These are phyloP conservation scores for Ectobius pallidus DNA, from an alignment of 2,888 invertebrate species.

Conservation along the genomic window DNA sequence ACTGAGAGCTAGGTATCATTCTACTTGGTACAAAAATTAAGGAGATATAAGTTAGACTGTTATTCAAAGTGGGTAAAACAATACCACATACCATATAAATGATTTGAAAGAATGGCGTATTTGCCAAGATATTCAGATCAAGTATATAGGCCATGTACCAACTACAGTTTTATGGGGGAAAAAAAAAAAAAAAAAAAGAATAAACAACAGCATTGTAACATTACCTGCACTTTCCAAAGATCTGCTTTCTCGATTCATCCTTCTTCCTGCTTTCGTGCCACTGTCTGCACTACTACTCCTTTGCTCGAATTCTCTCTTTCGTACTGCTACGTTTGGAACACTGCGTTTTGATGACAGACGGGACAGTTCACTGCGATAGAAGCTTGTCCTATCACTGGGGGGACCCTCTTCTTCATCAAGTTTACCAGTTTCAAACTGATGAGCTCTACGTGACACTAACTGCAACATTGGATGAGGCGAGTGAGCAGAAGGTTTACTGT, in stretches of 20 bases:
- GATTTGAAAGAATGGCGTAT: too few relatives aligned
- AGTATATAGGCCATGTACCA: too few relatives aligned
- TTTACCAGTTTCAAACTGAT: conserved; percentile 73
- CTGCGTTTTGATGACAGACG: conserved; percentile 68
- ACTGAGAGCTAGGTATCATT: too few relatives aligned
- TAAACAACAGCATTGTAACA: not conserved
- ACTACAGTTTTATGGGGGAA: too few relatives aligned
- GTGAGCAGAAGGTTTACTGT: not conserved
- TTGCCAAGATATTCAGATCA: too few relatives aligned
- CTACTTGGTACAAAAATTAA: too few relatives aligned
- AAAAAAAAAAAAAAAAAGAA: not conserved
- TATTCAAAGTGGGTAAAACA: too few relatives aligned
- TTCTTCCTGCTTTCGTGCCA: conserved; percentile 47
- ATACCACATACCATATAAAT: too few relatives aligned
- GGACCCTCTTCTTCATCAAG: conserved; percentile 61
- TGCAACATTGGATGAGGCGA: conserved; percentile 56
- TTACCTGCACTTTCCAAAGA: conserved; percentile 56
- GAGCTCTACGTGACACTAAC: conserved; percentile 74
- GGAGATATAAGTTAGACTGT: too few relatives aligned
- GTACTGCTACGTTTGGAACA: conserved; percentile 75
- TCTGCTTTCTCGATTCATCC: conserved; percentile 59
- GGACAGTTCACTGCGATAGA: conserved; percentile 57
- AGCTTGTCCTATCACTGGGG: conserved; percentile 67
- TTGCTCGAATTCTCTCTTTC: conserved; percentile 75
- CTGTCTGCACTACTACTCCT: conserved; percentile 53